These are phyloP conservation scores for Tolmerus cingulatus DNA, from an alignment of 2,888 invertebrate species.

Conservation along the genomic window DNA sequence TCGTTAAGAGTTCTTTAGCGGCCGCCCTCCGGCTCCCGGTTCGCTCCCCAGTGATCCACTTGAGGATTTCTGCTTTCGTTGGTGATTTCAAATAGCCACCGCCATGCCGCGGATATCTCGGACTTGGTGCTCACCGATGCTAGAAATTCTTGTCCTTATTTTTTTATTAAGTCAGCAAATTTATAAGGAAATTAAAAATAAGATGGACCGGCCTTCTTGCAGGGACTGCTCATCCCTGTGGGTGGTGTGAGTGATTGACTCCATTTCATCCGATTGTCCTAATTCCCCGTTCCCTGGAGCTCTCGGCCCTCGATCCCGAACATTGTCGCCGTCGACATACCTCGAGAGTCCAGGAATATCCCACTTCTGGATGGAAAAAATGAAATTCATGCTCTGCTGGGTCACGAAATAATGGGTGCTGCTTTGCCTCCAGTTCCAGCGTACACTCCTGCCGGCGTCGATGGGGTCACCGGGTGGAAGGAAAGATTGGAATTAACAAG, in stretches of 20 bases:
- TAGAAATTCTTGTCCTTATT: conserved; percentile 31
- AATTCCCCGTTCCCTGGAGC: background rate
- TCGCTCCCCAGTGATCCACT: conserved; percentile 7
- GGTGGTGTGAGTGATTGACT: conserved; percentile 42
- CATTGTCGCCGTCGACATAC: background rate
- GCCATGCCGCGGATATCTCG: background rate
- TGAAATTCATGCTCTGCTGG: conserved; percentile 11
- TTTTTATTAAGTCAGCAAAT: conserved; percentile 43
- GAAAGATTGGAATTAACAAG: conserved; percentile 38
- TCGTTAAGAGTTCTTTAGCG: conserved; percentile 43
- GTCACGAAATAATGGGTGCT: background rate
- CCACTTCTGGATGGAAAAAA: background rate
- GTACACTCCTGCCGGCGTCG: background rate
- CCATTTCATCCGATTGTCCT: conserved; percentile 40
- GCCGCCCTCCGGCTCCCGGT: conserved; percentile 3
- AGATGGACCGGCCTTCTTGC: conserved; percentile 5
- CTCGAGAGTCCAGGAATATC: background rate
- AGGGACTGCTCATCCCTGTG: conserved; percentile 15
- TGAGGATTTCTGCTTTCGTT: conserved; percentile 23
- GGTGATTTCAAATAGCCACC: conserved; percentile 30
- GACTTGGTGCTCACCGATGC: background rate
- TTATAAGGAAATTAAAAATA: conserved; percentile 43
- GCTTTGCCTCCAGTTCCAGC: background rate
- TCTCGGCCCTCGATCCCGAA: background rate
- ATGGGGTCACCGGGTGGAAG: background rate